phyloP scores from a whole-genome alignment of 2,113 vertebrate species.

The Otocyon megalotis region DNA sequence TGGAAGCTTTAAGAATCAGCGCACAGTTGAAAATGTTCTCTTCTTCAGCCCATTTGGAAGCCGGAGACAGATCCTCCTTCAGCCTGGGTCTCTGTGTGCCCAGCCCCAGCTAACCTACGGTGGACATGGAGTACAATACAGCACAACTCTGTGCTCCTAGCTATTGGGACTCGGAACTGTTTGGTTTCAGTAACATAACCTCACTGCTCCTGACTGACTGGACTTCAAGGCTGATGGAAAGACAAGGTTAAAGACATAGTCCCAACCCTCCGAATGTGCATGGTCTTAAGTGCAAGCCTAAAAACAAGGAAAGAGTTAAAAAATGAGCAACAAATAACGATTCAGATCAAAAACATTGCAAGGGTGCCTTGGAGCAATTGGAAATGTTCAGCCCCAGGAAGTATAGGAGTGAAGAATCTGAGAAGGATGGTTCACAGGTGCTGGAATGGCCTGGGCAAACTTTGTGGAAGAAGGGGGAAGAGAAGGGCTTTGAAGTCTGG shows the following conservation, averaged over 20 bases:
- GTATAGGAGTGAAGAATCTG: neutral
- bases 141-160: neutral
- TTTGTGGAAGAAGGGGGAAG: accelerated
- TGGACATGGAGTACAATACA: neutral
- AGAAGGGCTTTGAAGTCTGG: neutral
- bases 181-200: neutral
- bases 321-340: neutral
- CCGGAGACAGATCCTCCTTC: neutral
- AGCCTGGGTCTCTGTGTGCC: neutral
- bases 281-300: neutral
- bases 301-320: neutral
- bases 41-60: neutral
- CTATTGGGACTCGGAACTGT: neutral
- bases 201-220: neutral
- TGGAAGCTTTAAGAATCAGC: neutral
- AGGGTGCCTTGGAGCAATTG: accelerated
- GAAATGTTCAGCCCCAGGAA: neutral
- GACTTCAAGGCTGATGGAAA: neutral
- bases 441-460: neutral
- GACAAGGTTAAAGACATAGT: neutral
- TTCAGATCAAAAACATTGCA: neutral
- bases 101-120: neutral
- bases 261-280: accelerated
- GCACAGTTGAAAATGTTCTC: neutral
- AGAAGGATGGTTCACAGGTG: neutral